Evolutionary conservation across 1,140 invertebrate species (phyloP), one percentile per base, ranked within the genome.

Genomic region (Hyphantria cunea): DNA sequence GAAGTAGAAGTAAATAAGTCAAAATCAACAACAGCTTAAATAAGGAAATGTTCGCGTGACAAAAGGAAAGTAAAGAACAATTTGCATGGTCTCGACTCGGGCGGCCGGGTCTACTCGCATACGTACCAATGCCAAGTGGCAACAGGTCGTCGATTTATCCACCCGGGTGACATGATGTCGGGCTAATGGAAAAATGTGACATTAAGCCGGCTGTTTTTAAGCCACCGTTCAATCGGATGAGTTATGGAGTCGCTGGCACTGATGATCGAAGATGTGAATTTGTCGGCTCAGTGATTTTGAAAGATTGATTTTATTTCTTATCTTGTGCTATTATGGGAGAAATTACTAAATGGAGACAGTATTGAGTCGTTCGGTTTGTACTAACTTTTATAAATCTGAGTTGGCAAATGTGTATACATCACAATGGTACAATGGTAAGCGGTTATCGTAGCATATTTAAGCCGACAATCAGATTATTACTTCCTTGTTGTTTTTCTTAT

Each of bases 121-220:
- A 84, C 80, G 76, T 80, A 70, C n/a, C 6, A n/a, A 12, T 44
- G 63, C 52, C 45, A 66, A 62, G 53, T 71, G 31, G 82, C 84
- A 88, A 88, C 85, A 88, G 85, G 85, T 88, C 70, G 78, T 68
- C 83, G 77, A 84, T 87, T 84, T 78, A 77, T 78, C 70, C 72
- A 37, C 49, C 39, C 60, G 63, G 59, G 56, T 67, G 74, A 68
- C 75, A 68, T 59, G 72, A 74, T 70, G 64, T 71, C 76, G 73
- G 62, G 70, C 56, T 84, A 84, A 84, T 83, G 78, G 78, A 83
- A 88, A 86, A 86, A 84, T 79, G 73, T 76, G 74, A 74, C 66
- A 72, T 68, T 66, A 78, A 72, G 68, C 60, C 64, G 55, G 66
- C 72, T 69, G 74, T 73, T 76, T 80, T 84, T 76, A 75, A 79